phyloP scores from a whole-genome alignment of 2,888 invertebrate genomes.

The Halocaridina rubra region DNA sequence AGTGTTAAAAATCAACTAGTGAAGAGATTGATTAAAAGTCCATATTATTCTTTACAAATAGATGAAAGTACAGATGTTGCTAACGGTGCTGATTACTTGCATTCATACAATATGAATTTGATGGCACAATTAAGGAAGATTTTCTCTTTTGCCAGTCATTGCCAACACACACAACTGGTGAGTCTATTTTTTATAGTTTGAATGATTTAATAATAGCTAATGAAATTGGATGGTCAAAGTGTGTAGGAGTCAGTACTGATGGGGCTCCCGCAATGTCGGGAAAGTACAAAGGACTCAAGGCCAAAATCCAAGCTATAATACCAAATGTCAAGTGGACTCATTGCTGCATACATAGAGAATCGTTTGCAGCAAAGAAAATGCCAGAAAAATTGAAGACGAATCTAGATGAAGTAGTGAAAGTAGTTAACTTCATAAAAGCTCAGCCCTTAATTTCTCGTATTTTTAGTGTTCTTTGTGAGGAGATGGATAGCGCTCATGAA shows the following conservation, averaged over 20 bases:
- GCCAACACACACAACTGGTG: not conserved
- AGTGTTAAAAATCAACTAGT: not conserved
- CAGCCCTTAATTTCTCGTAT: too few species aligned
- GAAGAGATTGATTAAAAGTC: not conserved
- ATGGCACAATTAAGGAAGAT: not conserved
- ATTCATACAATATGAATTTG: not conserved
- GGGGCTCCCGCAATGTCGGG: not conserved
- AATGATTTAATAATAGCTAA: not conserved
- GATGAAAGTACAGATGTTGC: not conserved
- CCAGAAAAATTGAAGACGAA: too few species aligned
- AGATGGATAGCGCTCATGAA: too few species aligned
- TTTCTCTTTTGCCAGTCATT: not conserved
- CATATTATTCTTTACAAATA: not conserved
- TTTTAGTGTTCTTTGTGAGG: too few species aligned
- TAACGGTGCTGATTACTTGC: not conserved
- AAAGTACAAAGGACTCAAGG: too few species aligned
- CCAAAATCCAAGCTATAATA: too few species aligned
- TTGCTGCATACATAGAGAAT: too few species aligned
- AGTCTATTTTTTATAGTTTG: not conserved
- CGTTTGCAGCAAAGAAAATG: too few species aligned
- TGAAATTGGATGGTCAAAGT: not conserved
- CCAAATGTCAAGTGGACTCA: too few species aligned
- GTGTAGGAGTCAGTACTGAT: not conserved
- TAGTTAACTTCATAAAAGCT: too few species aligned
- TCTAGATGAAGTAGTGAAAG: too few species aligned